Evolutionary conservation across 1,140 invertebrate genomes (phyloP).

Genomic region (Eciton burchellii): DNA sequence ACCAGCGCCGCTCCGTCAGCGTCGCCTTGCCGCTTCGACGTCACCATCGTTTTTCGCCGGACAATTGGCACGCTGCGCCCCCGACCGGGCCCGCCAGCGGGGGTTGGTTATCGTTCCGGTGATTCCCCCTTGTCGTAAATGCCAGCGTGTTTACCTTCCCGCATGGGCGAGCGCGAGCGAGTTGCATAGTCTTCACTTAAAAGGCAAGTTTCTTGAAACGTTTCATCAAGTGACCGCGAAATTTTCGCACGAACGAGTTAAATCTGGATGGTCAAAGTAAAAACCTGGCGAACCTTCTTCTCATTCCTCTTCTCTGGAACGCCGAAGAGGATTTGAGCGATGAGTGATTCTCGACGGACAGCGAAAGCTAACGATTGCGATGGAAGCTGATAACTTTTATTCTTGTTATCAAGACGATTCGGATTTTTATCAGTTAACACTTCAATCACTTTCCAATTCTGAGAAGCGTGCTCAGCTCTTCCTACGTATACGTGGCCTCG

Average conservation of each 20-base stretch:
- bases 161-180: constrained; percentile 8
- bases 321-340: too few species aligned
- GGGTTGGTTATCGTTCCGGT: constrained; percentile 62
- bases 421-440: background rate
- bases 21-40: constrained; percentile 1
- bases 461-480: too few species aligned
- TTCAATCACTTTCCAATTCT: too few species aligned
- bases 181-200: constrained; percentile 58
- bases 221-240: constrained; percentile 54
- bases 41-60: constrained; percentile 25
- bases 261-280: constrained; percentile 25
- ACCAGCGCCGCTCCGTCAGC: constrained; percentile 4
- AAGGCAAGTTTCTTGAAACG: constrained; percentile 67
- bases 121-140: constrained; percentile 64
- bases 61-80: constrained; percentile 72
- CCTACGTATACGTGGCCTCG: too few species aligned
- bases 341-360: background rate
- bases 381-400: too few species aligned
- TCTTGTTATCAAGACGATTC: background rate
- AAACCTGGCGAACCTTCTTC: constrained; percentile 30
- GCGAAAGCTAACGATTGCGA: too few species aligned
- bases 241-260: constrained; percentile 45
- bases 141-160: constrained; percentile 58
- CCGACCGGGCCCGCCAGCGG: background rate
- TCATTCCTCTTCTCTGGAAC: background rate